Evolutionary conservation across 2,888 invertebrate species (phyloP), one percentile per base, ranked within the genome.

Genomic region (Caenorhabditis imperialis): DNA sequence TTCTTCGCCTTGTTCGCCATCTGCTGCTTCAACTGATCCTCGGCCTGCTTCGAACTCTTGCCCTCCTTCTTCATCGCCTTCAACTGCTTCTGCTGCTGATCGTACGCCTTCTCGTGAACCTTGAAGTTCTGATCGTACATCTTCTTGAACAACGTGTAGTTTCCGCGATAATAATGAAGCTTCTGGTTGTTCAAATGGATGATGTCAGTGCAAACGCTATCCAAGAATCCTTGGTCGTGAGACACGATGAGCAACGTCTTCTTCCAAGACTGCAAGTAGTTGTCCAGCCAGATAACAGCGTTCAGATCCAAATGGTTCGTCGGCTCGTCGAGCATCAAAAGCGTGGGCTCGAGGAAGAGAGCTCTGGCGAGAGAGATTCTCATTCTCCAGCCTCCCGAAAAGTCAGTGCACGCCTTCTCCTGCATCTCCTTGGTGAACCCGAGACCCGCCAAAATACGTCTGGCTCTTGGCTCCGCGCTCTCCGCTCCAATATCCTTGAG

Each of bases 281-380:
- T 98, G 89, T 99, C 99, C 63, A 99, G 91, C 99, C 99, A 99
- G 91, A 99, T 99, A 53, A 99, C 99, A 79, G 99, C 99, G 88
- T 99, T 99, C 69, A 99, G 91, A 91, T 99, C 99, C 85, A 99
- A 92, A 90, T 99, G 99, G 90, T 99, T 99, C 0, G 99, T 99
- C 79, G 99, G 99, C 91, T 99, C 99, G 90, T 99, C 99, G 33
- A 99, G 92, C 89, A 99, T 91, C 25, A 99, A 90, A n/a, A 99
- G 90, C 1, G 98, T 97, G 0, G 99, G 99, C 89, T 98, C 98
- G 72, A 99, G 91, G 89, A 96, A 99, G 20, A 99, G 90, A 3
- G 99, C 98, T 88, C 91, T 88, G 62, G 78, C 81, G 30, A 81
- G 42, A 2, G 81, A 79, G 23, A 81, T 79, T 61, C 99, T 93